Evolutionary conservation across 2,797 vertebrate species (phyloP), one percentile per base, ranked within the genome.

Genomic region (Coendou prehensilis): DNA sequence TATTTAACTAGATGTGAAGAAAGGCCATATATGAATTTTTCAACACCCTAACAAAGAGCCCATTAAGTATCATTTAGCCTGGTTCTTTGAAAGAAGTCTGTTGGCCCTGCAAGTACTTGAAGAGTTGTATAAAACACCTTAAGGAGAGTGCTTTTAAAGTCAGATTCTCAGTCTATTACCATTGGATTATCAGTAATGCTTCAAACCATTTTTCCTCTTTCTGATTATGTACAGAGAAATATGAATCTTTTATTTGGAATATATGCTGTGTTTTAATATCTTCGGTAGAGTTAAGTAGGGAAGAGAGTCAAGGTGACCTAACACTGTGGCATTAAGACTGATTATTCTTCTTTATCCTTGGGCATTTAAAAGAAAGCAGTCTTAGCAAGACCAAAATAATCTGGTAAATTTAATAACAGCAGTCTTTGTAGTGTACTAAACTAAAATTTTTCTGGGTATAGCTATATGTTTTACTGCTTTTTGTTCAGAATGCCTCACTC

Each of bases 381-480:
- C 45, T 97, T 96, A 88, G 52, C 61, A 75, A 37, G 73, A 93
- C 84, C 97, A 97, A 85, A 97, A 91, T 92, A 94, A 94, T 86
- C 64, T 92, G 0, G 71, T 81, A 88, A 92, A 93, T 87, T 71
- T 97, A 75, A 97, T 78, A 94, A 89, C 64, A 76, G 69, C 67
- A 82, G n/a, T 45, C 54, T 90, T 92, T 96, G 69, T 79, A 79
- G 86, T 30, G 56, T 26, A 87, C 96, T 97, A 95, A 97, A 86
- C 84, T 97, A 90, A 63, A 92, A 67, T 92, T 96, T 71, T 45
- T 76, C 8, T 93, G 20, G 14, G 87, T 84, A 97, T 85, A 52
- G 80, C 33, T 76, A 9, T 89, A 37, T n/a, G 79, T 91, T 84
- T 28, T 37, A 45, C 23, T 54, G 37, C n/a, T 85, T 87, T 88